phyloP scores from a whole-genome alignment of 30 jellyfish, hydroid and myxozoan species.

The Chironex yamaguchii region DNA sequence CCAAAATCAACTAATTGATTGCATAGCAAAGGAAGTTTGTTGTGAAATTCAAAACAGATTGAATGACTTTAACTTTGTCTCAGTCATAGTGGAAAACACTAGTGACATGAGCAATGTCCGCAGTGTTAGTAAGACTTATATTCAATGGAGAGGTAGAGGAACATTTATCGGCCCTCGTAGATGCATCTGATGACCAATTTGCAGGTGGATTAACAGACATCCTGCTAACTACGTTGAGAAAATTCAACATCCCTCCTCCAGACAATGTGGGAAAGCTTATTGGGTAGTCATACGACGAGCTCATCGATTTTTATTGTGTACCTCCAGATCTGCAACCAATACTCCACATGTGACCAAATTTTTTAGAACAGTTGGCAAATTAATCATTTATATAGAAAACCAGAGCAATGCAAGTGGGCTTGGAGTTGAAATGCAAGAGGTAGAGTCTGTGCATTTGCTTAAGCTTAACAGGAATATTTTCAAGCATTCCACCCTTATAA shows the following conservation, averaged over 20 bases:
- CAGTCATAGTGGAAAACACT: conserved; percentile 27
- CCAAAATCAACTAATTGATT: neutral
- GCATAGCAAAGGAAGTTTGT: neutral
- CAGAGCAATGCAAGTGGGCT: conserved; percentile 40
- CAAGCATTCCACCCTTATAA: conserved; percentile 3
- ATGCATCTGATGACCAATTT: neutral
- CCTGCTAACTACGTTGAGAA: neutral
- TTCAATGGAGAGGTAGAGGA: conserved; percentile 22
- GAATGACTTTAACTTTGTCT: neutral
- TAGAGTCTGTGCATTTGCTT: neutral
- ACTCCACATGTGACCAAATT: conserved; percentile 31
- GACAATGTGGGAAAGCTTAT: conserved; percentile 10
- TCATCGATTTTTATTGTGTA: conserved; percentile 32
- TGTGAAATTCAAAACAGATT: conserved; percentile 12
- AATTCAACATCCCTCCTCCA: conserved; percentile 7
- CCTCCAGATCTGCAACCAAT: conserved; percentile 17
- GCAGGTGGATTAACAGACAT: neutral
- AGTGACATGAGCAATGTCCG: conserved; percentile 14
- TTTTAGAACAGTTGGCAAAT: conserved; percentile 20
- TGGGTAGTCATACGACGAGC: conserved; percentile 55
- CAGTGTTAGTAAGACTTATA: conserved; percentile 4
- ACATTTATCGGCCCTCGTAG: conserved; percentile 7
- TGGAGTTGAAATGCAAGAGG: neutral
- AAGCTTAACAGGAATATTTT: conserved; percentile 2
- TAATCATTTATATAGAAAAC: conserved; percentile 2